phyloP scores from a whole-genome alignment of 2,888 invertebrate species.

The Pammene aurita region DNA sequence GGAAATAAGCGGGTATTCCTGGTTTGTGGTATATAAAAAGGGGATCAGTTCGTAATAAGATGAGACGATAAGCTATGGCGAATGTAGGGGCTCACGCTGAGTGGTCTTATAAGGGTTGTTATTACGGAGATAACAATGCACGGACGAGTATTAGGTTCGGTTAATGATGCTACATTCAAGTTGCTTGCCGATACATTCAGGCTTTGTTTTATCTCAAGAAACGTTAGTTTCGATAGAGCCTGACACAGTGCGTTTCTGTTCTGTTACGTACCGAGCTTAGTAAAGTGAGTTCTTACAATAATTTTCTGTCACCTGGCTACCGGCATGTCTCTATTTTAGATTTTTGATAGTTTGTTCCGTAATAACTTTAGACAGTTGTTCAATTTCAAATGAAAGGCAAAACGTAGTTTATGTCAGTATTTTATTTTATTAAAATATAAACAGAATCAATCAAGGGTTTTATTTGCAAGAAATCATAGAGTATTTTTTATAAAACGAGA shows the following conservation, averaged over 20 bases:
- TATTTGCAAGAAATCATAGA: no score
- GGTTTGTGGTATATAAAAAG: slow-evolving; percentile 76
- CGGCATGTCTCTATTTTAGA: no score
- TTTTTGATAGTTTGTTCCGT: no score
- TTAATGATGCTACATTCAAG: slow-evolving; percentile 28
- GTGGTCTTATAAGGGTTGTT: slow-evolving; percentile 41
- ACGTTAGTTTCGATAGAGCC: slow-evolving; percentile 18
- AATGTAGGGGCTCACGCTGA: slow-evolving; percentile 41
- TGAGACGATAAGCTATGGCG: slow-evolving; percentile 56
- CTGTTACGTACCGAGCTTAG: background rate
- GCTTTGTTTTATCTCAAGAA: slow-evolving; percentile 18
- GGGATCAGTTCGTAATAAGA: slow-evolving; percentile 69
- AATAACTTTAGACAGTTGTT: no score
- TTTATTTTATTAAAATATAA: no score
- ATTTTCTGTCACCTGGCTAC: no score
- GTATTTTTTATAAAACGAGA: no score
- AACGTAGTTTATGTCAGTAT: no score
- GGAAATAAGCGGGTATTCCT: slow-evolving; percentile 76
- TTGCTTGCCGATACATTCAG: slow-evolving; percentile 25
- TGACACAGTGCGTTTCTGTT: background rate
- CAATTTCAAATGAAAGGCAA: no score
- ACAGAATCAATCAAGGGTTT: no score
- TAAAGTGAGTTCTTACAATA: background rate
- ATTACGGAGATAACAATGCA: slow-evolving; percentile 41
- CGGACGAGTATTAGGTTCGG: slow-evolving; percentile 28